Evolutionary conservation across 2,888 invertebrate genomes (phyloP).

Genomic region (Acanthococcus lagerstroemiae): DNA sequence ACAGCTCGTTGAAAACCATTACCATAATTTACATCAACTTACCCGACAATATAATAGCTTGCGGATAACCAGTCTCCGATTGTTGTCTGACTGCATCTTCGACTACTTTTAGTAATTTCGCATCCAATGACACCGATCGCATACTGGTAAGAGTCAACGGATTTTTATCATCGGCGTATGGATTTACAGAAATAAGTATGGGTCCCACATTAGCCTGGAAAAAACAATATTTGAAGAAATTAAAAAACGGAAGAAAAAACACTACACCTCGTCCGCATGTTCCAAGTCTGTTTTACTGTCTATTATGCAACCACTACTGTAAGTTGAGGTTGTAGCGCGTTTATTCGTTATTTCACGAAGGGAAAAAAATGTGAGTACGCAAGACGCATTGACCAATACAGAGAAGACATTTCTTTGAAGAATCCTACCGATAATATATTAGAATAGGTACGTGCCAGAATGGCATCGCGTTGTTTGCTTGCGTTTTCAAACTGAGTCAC

Average conservation of each 20-base stretch:
- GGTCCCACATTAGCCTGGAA: slow-evolving; percentile 86
- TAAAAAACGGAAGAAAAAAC: neutral
- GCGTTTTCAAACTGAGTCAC: neutral
- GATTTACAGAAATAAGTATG: slow-evolving; percentile 79
- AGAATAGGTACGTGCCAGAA: too few species aligned
- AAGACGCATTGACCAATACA: neutral
- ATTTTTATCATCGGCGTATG: slow-evolving; percentile 77
- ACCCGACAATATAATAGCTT: slow-evolving; percentile 86
- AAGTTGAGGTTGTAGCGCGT: too few species aligned
- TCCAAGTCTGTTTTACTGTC: too few species aligned
- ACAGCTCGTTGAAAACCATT: slow-evolving; percentile 1
- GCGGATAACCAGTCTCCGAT: slow-evolving; percentile 89
- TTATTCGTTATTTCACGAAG: neutral
- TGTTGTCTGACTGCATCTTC: slow-evolving; percentile 87
- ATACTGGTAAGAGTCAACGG: slow-evolving; percentile 75
- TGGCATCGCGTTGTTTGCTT: too few species aligned
- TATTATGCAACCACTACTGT: too few species aligned
- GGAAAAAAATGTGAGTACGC: neutral
- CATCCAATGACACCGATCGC: slow-evolving; percentile 58
- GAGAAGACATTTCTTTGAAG: too few species aligned
- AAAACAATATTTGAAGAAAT: neutral
- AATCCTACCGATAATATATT: too few species aligned
- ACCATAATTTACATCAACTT: slow-evolving; percentile 36
- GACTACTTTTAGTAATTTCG: slow-evolving; percentile 78
- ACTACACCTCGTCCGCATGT: too few species aligned